Percentiles rank a stretch among this genome's conserved stretches.
These are phyloP conservation scores for Dendrocincla fuliginosa DNA, from an alignment of 2,797 vertebrate species.

Conservation along the genomic window DNA sequence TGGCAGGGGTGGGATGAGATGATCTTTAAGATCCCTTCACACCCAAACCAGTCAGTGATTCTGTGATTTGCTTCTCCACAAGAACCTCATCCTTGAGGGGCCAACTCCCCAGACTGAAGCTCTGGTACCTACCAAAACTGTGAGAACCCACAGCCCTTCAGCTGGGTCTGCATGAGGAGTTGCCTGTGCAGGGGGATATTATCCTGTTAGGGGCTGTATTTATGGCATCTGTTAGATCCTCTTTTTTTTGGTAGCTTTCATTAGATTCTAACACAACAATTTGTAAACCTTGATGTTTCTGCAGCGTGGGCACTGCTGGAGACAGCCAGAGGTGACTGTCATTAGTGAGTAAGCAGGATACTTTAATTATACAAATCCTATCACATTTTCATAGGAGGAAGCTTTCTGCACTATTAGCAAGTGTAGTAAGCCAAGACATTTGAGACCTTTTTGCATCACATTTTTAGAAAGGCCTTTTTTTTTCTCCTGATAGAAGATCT, in stretches of 20 bases:
- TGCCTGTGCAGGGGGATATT: fast-evolving
- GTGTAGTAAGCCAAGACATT: not conserved
- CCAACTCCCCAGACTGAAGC: not conserved
- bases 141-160: fast-evolving
- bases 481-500: constrained; percentile 16
- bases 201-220: fast-evolving
- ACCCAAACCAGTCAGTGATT: not conserved
- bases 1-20: not conserved
- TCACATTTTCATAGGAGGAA: not conserved
- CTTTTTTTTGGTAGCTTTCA: not conserved
- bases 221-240: not conserved
- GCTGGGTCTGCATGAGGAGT: not conserved
- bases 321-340: not conserved
- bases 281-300: not conserved
- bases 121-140: not conserved
- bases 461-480: not conserved
- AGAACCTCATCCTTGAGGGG: not conserved
- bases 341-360: not conserved
- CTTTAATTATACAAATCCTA: not conserved
- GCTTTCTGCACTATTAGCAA: not conserved
- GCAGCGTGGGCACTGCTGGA: not conserved
- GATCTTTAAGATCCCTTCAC: not conserved
- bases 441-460: not conserved
- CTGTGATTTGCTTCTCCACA: not conserved
- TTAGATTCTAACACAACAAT: not conserved